Percentiles rank a stretch among this genome's conserved stretches.
These are phyloP conservation scores for Fringilla coelebs DNA, from an alignment of 2,797 vertebrate species.

Conservation along the genomic window DNA sequence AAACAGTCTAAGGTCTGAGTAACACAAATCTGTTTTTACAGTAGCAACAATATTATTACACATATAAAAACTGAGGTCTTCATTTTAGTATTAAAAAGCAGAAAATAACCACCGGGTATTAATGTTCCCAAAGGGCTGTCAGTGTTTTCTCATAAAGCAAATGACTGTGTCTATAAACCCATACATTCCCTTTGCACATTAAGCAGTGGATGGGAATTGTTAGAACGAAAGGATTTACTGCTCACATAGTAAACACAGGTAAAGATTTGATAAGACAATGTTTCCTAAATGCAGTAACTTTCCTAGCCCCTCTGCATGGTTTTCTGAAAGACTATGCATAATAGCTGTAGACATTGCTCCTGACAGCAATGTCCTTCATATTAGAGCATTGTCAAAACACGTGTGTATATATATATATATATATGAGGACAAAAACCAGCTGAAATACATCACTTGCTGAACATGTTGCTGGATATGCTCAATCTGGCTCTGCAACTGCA, in stretches of 20 bases:
- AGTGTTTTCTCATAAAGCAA: not conserved
- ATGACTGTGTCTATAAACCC: not conserved
- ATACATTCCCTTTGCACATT: not conserved
- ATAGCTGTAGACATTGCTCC: not conserved
- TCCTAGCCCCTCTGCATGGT: not conserved
- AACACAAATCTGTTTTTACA: not conserved
- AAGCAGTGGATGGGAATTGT: not conserved
- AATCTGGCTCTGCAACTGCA: not conserved
- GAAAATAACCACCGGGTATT: slow-evolving; percentile 4
- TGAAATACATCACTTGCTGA: slow-evolving; percentile 6
- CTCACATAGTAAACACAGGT: not conserved
- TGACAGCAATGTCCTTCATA: not conserved
- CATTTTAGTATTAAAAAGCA: not conserved
- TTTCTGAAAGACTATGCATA: not conserved
- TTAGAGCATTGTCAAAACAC: slow-evolving; percentile 8
- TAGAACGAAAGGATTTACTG: not conserved
- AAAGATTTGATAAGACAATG: not conserved
- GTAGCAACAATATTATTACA: not conserved
- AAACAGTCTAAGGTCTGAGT: not conserved
- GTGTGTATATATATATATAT: not conserved
- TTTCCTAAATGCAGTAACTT: not conserved
- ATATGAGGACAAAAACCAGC: slow-evolving; percentile 6
- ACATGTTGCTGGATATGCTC: slow-evolving; percentile 1
- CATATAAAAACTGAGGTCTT: not conserved
- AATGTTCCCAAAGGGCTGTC: not conserved